Base-by-base conservation (phyloP, 1,140 invertebrate species). In the Maniola jurtina region DNA sequence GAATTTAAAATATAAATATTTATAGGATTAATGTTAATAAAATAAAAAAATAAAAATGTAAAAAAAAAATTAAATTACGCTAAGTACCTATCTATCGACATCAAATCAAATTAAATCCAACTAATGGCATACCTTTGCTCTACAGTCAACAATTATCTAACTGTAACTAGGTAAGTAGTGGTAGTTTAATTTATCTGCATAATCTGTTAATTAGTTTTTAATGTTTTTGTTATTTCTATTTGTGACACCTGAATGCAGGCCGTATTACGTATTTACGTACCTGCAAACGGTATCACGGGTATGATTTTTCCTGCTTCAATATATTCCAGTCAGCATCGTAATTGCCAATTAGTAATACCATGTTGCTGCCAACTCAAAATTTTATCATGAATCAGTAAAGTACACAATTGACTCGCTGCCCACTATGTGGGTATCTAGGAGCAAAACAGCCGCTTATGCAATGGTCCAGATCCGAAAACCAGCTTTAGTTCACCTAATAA, bases 361-460 rank as follows among this genome's bases (percentile, higher is more conserved):
- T 69, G 55, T 76, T 63, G 67, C 67, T 85, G 81, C 77, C 79
- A 85, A 79, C 61, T 60, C 64, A 70, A 79, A 70, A 76, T 76
- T 79, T 79, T 79, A 73, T 72, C 71, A 70, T 70, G 73, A 74
- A 73, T 73, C 67, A 67, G 67, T 64, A 73, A 77, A 79, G 64
- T 69, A 67, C 56, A 77, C 55, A 71, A 72, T 71, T 57, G 55
- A 15, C 55, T 83, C 77, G 77, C 61, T 75, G 70, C 70, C 71
- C 72, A 74, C 75, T 66, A 72, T 66, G n/a, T 57, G 36, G 55
- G 35, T 40, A 71, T 59, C 68, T 63, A 75, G 58, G 68, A 66
- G 75, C 66, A 75, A 77, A 76, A 73, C 77, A 79, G 75, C 65
- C 72, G 66, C 80, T 88, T 84, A 86, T 86, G 79, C 82, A 88